Evolutionary conservation across 2,113 vertebrate genomes (phyloP).

Genomic region (Accipiter cooperii): DNA sequence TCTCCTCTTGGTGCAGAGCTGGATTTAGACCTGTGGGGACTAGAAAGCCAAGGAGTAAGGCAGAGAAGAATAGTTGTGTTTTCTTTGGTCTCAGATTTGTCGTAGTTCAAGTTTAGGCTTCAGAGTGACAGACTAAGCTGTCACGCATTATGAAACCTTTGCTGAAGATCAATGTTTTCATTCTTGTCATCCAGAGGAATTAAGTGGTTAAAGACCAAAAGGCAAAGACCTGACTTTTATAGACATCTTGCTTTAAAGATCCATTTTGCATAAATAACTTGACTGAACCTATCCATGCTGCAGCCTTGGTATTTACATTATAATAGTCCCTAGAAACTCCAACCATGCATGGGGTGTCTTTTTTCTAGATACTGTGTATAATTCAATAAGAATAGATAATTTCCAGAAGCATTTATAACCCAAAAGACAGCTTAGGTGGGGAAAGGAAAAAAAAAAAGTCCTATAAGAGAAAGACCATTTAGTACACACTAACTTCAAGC

Average conservation of each 20-base stretch:
- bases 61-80: background rate
- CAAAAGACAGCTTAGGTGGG: background rate
- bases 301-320: background rate
- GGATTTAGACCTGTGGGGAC: background rate
- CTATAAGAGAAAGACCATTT: background rate
- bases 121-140: background rate
- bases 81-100: background rate
- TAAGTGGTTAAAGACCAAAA: background rate
- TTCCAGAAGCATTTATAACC: background rate
- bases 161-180: background rate
- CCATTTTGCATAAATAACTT: background rate
- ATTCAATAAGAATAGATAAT: background rate
- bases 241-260: background rate
- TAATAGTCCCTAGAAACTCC: background rate
- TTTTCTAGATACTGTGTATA: background rate
- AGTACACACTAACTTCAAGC: background rate
- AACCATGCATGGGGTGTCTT: rapidly evolving
- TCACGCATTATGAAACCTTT: background rate
- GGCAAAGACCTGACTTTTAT: background rate
- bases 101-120: background rate
- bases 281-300: background rate
- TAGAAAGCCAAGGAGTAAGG: background rate
- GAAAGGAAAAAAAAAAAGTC: background rate
- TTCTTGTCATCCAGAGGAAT: background rate
- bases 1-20: background rate